Percentiles rank a stretch among this genome's conserved stretches.
Conservation (phyloP, 1,140 invertebrate species). For the Adelges cooleyi region DNA sequence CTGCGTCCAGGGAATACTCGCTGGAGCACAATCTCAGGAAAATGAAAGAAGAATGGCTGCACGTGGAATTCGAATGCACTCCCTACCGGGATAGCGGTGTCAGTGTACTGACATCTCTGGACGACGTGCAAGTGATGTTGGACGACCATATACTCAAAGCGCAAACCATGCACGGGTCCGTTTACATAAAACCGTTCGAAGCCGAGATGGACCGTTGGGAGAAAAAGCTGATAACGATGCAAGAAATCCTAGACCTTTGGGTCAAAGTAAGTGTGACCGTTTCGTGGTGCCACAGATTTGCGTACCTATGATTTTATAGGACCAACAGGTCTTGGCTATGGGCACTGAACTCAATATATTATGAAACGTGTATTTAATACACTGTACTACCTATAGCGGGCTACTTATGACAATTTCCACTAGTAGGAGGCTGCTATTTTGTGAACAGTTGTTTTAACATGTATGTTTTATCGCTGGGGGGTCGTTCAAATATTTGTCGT, state of each 20-base stretch:
- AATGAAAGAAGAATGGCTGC: constrained; percentile 85
- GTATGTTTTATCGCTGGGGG: no score
- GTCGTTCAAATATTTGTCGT: no score
- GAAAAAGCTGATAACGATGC: constrained; percentile 77
- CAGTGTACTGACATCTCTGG: constrained; percentile 69
- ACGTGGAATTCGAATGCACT: constrained; percentile 41
- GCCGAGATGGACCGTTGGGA: constrained; percentile 82
- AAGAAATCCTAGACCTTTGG: constrained; percentile 93
- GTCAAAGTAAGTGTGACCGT: constrained; percentile 52
- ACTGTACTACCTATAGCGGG: no score
- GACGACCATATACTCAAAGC: constrained; percentile 95
- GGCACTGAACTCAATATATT: no score
- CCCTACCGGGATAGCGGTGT: constrained; percentile 45
- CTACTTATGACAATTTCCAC: no score
- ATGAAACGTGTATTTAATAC: no score
- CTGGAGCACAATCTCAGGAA: constrained; percentile 71
- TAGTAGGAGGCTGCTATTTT: no score
- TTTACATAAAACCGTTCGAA: constrained; percentile 86
- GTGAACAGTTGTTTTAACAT: no score
- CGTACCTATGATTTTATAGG: no score
- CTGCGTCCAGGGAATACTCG: constrained; percentile 79
- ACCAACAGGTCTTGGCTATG: no score
- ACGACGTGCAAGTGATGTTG: constrained; percentile 83
- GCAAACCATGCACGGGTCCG: constrained; percentile 91
- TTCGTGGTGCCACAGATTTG: no score